Base-by-base conservation (phyloP, 2,113 vertebrate genomes). In the Corydoras maculifer region DNA sequence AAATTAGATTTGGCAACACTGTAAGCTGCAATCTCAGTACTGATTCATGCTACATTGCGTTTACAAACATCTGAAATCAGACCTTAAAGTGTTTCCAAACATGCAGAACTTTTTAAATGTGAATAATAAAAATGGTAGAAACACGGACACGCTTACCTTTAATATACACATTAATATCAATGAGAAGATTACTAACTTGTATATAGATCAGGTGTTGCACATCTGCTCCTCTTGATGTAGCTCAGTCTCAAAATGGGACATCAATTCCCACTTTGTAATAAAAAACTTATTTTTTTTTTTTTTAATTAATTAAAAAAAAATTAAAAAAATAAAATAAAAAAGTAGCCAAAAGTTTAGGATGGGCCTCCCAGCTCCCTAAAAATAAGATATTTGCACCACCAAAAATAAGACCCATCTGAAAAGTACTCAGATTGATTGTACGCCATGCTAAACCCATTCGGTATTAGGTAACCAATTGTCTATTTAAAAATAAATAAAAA, bases 1-100 rank as follows among this genome's bases (percentile, higher is more conserved):
- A 83, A 80, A 82, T 50, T 12, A 70, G 54, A 83, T 78, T 86
- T 83, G 87, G 80, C 84, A 73, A 73, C 43, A 59, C 70, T 13
- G 54, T 58, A 51, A 66, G 57, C 57, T 86, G 81, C 80, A 87
- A 84, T 86, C 75, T 81, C 59, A 55, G 30, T 32, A 2, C 9
- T 53, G 9, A 12, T 3, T 53, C 5, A 12, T 53, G 2, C 9
- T 53, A 3, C 51, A 43, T 14, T 53, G 5, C 9, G 1, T 53
- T 12, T 8, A 66, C 13, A 31, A 32, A n/a, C 25, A 9, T 29
- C 51, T 6, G 11, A 55, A 55, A 62, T 50, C 51, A 15, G 35
- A 72, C 5, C 70, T 65, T 65, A 49, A 53, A 72, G 43, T 59
- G 55, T 65, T 65, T 30, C 70, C 61, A 43, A 11, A 10, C 30